Evolutionary conservation across 2,797 vertebrate genomes (phyloP).

Genomic region (Amblyopsis hoosieri): DNA sequence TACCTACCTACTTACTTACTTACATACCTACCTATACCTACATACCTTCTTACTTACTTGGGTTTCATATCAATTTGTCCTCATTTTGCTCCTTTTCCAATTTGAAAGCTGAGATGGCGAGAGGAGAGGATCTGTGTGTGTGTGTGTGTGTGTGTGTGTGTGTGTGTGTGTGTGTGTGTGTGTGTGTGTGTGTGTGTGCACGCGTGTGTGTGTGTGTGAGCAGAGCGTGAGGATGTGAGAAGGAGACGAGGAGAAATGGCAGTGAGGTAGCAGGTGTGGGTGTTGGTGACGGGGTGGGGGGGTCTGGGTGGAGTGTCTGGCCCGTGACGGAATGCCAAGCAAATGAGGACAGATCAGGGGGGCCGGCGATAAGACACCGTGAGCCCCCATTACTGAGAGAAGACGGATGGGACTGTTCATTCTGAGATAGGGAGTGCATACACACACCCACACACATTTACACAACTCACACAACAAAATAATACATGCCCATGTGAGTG

Average conservation of each 20-base stretch:
- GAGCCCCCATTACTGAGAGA: conserved; percentile 75
- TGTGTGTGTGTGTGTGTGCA: conserved; percentile 5
- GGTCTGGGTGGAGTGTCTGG: conserved; percentile 42
- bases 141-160: conserved; percentile 1
- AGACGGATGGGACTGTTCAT: conserved; percentile 76
- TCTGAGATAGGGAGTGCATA: conserved; percentile 34
- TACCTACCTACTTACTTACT: background rate
- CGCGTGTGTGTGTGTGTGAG: conserved; percentile 12
- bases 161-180: conserved; percentile 30
- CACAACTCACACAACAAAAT: conserved; percentile 38
- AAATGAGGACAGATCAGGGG: conserved; percentile 83
- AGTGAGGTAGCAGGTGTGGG: conserved; percentile 13
- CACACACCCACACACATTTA: conserved; percentile 12
- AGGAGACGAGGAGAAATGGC: conserved; percentile 18
- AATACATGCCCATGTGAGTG: conserved; percentile 16
- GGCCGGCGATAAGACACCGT: conserved; percentile 66
- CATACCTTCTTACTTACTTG: conserved; percentile 38
- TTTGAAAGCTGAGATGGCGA: conserved; percentile 56
- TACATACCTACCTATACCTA: background rate
- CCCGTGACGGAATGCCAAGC: conserved; percentile 78
- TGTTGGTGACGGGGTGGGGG: conserved; percentile 22
- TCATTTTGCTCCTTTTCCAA: conserved; percentile 66
- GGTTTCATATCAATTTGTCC: conserved; percentile 76
- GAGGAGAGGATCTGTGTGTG: conserved; percentile 10
- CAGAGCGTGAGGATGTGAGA: background rate